Evolutionary conservation across 2,888 invertebrate species (phyloP).

Genomic region (Pandemis cinnamomeana): DNA sequence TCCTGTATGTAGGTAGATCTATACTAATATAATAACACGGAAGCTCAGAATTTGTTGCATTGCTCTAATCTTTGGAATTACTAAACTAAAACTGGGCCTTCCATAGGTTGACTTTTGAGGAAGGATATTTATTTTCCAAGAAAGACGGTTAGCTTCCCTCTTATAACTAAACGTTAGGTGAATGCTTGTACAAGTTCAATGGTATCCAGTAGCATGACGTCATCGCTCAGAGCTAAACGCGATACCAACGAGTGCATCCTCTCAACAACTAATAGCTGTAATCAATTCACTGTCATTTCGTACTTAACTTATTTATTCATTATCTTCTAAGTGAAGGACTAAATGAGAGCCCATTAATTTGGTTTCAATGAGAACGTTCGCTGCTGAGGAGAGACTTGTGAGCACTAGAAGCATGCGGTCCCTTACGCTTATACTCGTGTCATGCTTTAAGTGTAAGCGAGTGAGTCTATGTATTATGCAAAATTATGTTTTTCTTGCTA

Average conservation of each 20-base stretch:
- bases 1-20: neutral
- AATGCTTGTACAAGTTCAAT: conserved; percentile 6
- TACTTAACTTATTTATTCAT: conserved; percentile 41
- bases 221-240: conserved; percentile 34
- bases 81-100: too few relatives aligned
- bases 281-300: conserved; percentile 40
- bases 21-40: too few relatives aligned
- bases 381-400: too few relatives aligned
- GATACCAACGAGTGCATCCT: conserved; percentile 40
- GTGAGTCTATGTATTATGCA: conserved; percentile 55
- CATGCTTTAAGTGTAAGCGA: neutral
- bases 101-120: too few relatives aligned
- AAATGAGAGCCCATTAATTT: conserved; percentile 28
- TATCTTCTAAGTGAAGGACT: conserved; percentile 37
- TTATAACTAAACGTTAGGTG: too few relatives aligned
- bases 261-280: conserved; percentile 37
- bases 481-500: conserved; percentile 66
- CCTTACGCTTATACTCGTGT: neutral
- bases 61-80: too few relatives aligned
- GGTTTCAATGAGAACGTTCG: conserved; percentile 20
- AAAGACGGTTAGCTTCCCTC: too few relatives aligned
- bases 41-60: too few relatives aligned
- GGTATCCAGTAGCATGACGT: conserved; percentile 32
- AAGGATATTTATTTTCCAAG: too few relatives aligned
- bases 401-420: neutral